Conservation (phyloP, 2,113 vertebrate species). For the Jacana jacana region DNA sequence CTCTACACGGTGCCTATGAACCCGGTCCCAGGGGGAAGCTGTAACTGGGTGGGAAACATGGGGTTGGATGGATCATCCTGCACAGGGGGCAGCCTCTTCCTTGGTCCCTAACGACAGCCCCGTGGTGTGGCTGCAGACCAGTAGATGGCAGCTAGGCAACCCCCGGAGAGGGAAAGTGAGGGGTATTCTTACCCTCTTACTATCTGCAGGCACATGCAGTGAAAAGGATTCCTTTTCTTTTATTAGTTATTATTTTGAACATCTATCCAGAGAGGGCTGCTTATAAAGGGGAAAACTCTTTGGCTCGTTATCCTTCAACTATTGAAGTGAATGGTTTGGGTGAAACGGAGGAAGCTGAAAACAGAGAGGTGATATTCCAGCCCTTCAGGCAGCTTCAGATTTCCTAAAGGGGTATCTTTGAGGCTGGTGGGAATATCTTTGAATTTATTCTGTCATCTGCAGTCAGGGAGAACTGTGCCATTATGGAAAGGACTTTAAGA, state of each 20-base stretch:
- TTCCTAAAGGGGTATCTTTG: conserved; percentile 51
- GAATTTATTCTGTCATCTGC: conserved; percentile 61
- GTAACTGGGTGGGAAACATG: background rate
- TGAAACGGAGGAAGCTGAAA: conserved; percentile 64
- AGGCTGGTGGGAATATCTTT: conserved; percentile 51
- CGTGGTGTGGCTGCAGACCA: conserved; percentile 13
- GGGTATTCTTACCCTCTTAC: conserved; percentile 18
- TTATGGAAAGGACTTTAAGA: background rate
- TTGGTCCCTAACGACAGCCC: background rate
- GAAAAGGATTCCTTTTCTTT: background rate
- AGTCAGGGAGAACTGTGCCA: conserved; percentile 7
- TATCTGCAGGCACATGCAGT: conserved; percentile 20
- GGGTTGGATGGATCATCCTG: background rate
- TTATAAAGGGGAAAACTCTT: conserved; percentile 63
- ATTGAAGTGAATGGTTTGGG: conserved; percentile 71
- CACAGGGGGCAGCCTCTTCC: background rate
- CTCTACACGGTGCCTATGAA: background rate
- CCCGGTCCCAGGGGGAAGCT: background rate
- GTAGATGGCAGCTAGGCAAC: conserved; percentile 1
- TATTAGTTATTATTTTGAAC: conserved; percentile 61
- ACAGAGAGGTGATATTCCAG: conserved; percentile 74
- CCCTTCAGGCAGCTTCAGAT: conserved; percentile 75
- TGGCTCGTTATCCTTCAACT: conserved; percentile 79
- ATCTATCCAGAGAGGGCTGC: conserved; percentile 46
- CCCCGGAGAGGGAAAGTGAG: conserved; percentile 20